Conservation (phyloP, 2,113 vertebrate species). For the Lycaon pictus region DNA sequence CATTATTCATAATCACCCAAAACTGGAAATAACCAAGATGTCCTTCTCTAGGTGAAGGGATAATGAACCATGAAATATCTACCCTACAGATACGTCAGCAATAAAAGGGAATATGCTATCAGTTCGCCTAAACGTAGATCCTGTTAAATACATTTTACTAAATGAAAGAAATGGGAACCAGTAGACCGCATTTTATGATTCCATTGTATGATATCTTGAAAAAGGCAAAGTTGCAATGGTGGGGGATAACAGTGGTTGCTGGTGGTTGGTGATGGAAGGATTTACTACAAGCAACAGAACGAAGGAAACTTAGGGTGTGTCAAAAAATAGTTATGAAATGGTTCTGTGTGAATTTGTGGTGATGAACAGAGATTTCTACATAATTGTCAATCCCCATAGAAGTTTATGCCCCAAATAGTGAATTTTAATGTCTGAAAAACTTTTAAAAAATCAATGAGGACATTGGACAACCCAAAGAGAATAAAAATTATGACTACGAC, state of each 20-base stretch:
- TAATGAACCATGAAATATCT: background rate
- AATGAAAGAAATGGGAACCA: background rate
- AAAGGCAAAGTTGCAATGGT: background rate
- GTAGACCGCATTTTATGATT: background rate
- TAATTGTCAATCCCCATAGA: background rate
- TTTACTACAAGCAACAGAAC: background rate
- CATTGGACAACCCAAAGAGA: background rate
- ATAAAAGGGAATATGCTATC: background rate
- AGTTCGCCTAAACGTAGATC: background rate
- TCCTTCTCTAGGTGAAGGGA: background rate
- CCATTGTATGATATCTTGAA: background rate
- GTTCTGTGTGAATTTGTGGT: background rate
- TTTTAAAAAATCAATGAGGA: background rate
- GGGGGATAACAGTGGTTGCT: background rate
- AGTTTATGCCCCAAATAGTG: background rate
- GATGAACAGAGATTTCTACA: background rate
- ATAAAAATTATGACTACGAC: background rate
- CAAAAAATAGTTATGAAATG: background rate
- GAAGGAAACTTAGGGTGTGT: background rate
- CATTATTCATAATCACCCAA: background rate
- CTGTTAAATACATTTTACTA: background rate
- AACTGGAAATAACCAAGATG: background rate
- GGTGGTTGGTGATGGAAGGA: background rate
- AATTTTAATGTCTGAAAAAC: background rate
- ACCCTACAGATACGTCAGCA: background rate